Conservation (phyloP, 2,888 invertebrate genomes). For the Athalia circularis region DNA sequence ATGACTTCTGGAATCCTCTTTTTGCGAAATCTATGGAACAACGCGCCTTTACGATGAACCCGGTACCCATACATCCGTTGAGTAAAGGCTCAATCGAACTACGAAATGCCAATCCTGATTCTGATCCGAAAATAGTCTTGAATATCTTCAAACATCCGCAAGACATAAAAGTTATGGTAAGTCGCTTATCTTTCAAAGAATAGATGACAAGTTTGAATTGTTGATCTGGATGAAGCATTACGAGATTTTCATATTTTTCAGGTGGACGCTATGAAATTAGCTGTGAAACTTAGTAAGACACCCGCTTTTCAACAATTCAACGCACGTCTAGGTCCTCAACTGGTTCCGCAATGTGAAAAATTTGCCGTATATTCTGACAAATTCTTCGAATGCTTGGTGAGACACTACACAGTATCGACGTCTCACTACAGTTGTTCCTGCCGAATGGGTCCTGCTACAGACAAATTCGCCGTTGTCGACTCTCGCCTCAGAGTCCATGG, state of each 20-base stretch:
- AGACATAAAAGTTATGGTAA: conserved; percentile 80
- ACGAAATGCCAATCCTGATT: conserved; percentile 81
- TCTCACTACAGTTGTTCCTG: conserved; percentile 90
- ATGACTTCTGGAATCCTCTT: conserved; percentile 81
- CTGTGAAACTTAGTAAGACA: conserved; percentile 79
- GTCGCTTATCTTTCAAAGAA: conserved; percentile 55
- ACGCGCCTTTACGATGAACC: conserved; percentile 82
- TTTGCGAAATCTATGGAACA: conserved; percentile 82
- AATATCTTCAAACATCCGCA: conserved; percentile 86
- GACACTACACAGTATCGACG: conserved; percentile 85
- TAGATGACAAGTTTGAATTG: too few relatives aligned
- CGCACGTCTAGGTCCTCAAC: conserved; percentile 79
- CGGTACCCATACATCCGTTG: conserved; percentile 82
- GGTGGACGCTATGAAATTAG: conserved; percentile 86
- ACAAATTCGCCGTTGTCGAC: conserved; percentile 82
- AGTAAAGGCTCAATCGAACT: conserved; percentile 84
- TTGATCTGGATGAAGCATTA: neutral
- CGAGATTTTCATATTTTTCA: conserved; percentile 64
- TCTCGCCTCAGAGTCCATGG: conserved; percentile 82
- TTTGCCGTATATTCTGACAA: conserved; percentile 81
- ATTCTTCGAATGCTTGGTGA: conserved; percentile 85
- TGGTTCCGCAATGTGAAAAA: conserved; percentile 81
- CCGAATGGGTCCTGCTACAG: conserved; percentile 84
- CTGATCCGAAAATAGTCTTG: conserved; percentile 89
- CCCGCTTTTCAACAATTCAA: conserved; percentile 79